These are phyloP conservation scores for Oreortyx pictus DNA, from an alignment of 2,797 vertebrate genomes.

Conservation along the genomic window DNA sequence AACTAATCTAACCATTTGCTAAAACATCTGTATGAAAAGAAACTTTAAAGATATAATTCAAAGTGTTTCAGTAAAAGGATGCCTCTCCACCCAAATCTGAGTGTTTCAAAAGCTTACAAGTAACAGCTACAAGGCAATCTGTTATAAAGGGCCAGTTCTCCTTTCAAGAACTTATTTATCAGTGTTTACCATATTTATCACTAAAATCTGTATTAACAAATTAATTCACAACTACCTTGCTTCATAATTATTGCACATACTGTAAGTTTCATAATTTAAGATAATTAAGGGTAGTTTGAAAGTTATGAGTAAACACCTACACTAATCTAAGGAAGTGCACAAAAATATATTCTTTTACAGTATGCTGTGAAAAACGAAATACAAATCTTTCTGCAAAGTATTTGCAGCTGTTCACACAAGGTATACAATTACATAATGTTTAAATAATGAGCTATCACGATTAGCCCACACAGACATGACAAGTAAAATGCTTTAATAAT, in stretches of 20 bases:
- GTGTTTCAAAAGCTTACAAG: neutral
- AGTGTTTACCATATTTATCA: neutral
- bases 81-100: neutral
- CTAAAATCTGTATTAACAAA: neutral
- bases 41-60: neutral
- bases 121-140: neutral
- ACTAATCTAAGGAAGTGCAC: conserved; percentile 7
- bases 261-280: conserved; percentile 3
- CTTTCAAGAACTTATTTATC: neutral
- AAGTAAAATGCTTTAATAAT: conserved; percentile 81
- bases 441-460: conserved; percentile 81
- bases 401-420: conserved; percentile 81
- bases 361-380: conserved; percentile 67
- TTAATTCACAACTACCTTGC: neutral
- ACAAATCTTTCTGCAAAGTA: conserved; percentile 75
- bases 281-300: conserved; percentile 1
- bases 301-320: conserved; percentile 33
- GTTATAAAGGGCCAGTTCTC: neutral
- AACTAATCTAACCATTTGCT: neutral
- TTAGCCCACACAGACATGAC: conserved; percentile 80
- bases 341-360: conserved; percentile 68
- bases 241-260: neutral
- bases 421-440: conserved; percentile 80
- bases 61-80: neutral
- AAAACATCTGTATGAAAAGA: neutral